A percentile compares a stretch with the other conserved stretches of the same genome.
phyloP scores from a whole-genome alignment of 2,888 invertebrate species.

The Pyrgus malvae region DNA sequence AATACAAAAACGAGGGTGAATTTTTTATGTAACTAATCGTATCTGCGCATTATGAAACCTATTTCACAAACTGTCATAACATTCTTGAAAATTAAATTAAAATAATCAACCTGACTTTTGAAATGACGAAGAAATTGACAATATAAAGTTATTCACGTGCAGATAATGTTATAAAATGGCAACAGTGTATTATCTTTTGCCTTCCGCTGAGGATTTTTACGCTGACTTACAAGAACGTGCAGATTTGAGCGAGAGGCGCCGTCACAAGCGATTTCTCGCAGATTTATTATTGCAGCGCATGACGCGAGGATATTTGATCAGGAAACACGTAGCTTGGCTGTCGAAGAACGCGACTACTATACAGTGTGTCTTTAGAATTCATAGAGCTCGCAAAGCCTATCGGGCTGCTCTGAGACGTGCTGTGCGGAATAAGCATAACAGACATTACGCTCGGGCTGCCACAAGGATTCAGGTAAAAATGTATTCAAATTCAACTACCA shows the following conservation, averaged over 20 bases:
- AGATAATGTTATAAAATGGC: slow-evolving; percentile 53
- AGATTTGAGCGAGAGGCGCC: slow-evolving; percentile 51
- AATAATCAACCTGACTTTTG: too few relatives aligned
- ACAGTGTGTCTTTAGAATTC: slow-evolving; percentile 65
- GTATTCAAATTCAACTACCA: neutral
- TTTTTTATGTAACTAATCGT: slow-evolving; percentile 24
- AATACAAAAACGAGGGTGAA: slow-evolving; percentile 43
- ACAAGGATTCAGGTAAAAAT: slow-evolving; percentile 59
- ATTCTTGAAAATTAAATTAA: too few relatives aligned
- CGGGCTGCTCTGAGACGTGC: slow-evolving; percentile 57
- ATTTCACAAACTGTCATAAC: neutral
- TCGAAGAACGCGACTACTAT: slow-evolving; percentile 61
- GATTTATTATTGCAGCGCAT: slow-evolving; percentile 58
- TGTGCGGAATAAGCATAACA: slow-evolving; percentile 58
- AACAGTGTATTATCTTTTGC: slow-evolving; percentile 52
- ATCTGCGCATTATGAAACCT: neutral
- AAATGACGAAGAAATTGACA: too few relatives aligned
- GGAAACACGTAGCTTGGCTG: slow-evolving; percentile 64
- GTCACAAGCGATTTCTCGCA: slow-evolving; percentile 54
- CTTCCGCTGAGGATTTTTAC: slow-evolving; percentile 51
- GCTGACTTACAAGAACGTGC: slow-evolving; percentile 52
- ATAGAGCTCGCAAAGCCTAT: slow-evolving; percentile 55
- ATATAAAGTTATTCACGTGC: too few relatives aligned
- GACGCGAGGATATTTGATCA: slow-evolving; percentile 59
- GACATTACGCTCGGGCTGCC: slow-evolving; percentile 58